Percentiles rank a stretch among this genome's conserved stretches.
These are phyloP conservation scores for Pedionomus torquatus DNA, from an alignment of 2,113 vertebrate genomes.

Conservation along the genomic window DNA sequence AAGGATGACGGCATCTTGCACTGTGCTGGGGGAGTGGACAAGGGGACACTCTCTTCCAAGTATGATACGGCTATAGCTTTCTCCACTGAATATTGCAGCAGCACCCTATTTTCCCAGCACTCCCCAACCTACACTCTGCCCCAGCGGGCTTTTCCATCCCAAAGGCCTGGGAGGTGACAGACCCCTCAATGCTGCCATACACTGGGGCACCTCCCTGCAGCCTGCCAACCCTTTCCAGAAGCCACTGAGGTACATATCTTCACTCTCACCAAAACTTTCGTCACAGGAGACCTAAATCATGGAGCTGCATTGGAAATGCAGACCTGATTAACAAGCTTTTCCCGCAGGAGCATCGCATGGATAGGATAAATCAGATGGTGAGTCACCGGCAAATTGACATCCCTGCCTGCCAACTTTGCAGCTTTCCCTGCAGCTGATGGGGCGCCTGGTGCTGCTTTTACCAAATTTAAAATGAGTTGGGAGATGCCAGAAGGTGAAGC, in stretches of 20 bases:
- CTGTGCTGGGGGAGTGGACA: neutral
- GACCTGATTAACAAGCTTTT: slow-evolving; percentile 33
- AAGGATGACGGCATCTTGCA: neutral
- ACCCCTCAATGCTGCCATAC: rapidly evolving
- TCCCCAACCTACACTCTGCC: neutral
- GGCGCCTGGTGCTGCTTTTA: neutral
- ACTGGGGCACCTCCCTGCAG: neutral
- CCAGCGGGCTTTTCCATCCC: neutral
- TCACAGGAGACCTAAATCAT: neutral
- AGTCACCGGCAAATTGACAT: neutral
- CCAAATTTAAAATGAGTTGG: neutral
- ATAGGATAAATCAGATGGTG: neutral
- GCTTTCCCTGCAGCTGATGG: neutral
- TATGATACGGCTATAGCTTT: neutral
- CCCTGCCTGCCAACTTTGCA: neutral
- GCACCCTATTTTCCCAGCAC: rapidly evolving
- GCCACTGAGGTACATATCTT: neutral
- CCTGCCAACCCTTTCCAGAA: neutral
- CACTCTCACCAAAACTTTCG: neutral
- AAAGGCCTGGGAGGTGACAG: neutral
- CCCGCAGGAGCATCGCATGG: neutral
- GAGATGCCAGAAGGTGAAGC: neutral
- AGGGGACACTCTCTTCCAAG: neutral
- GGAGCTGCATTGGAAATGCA: neutral
- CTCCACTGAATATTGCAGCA: neutral